A percentile compares a stretch with the other conserved stretches of the same genome.
These are phyloP conservation scores for Lacanobia wlatinum DNA, from an alignment of 2,888 invertebrate species.

Conservation along the genomic window DNA sequence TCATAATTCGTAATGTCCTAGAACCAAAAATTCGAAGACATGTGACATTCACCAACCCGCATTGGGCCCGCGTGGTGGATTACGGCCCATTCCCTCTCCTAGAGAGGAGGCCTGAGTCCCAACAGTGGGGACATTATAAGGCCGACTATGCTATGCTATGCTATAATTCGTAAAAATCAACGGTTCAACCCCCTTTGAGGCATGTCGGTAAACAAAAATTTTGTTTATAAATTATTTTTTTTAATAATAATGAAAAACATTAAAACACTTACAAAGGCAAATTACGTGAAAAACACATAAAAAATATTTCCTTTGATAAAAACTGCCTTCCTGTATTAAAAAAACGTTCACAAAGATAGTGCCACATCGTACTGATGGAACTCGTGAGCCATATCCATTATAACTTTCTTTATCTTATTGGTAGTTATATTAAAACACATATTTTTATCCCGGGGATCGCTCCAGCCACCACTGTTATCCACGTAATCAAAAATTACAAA, in stretches of 20 bases:
- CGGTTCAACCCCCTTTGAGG: too few relatives aligned
- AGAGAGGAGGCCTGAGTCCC: too few relatives aligned
- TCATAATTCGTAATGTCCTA: too few relatives aligned
- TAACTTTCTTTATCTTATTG: conserved; percentile 73
- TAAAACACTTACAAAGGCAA: conserved; percentile 1
- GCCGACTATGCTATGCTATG: too few relatives aligned
- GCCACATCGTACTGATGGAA: conserved; percentile 56
- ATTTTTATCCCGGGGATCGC: conserved; percentile 74
- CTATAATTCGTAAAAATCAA: too few relatives aligned
- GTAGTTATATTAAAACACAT: conserved; percentile 76
- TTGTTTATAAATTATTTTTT: too few relatives aligned
- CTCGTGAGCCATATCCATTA: conserved; percentile 72
- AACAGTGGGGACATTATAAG: too few relatives aligned
- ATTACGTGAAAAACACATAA: not conserved
- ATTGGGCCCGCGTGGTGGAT: too few relatives aligned
- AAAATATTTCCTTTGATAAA: not conserved
- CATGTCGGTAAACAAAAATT: too few relatives aligned
- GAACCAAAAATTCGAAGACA: too few relatives aligned
- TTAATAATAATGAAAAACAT: conserved; percentile 9
- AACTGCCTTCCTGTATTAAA: conserved; percentile 1
- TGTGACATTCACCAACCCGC: too few relatives aligned
- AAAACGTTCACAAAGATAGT: not conserved
- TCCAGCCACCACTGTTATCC: conserved; percentile 77
- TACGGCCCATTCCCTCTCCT: too few relatives aligned
- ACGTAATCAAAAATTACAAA: conserved; percentile 71